Evolutionary conservation across 2,113 vertebrate species (phyloP), one percentile per base, ranked within the genome.

Genomic region (Ammodytes marinus): DNA sequence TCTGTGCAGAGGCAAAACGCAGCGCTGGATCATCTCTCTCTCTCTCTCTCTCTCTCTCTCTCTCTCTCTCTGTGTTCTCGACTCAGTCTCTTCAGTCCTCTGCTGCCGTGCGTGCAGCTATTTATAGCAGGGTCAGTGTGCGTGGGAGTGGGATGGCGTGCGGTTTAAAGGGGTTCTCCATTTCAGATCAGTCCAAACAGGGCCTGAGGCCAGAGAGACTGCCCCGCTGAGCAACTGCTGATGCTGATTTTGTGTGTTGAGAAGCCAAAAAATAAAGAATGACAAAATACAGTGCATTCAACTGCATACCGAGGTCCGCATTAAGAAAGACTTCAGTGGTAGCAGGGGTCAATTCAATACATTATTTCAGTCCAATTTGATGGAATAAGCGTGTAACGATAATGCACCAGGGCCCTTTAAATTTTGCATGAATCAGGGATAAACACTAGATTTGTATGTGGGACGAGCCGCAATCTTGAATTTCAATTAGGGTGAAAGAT

Each of bases 61-160:
- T 69, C 6, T 19, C 46, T 72, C 65, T 55, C 40, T 17, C 1
- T 27, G 27, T 27, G 27, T 27, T 55, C 52, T 71, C 63, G 43
- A 8, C 74, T 67, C 19, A 5, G 63, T 47, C 58, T 55, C 80
- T 74, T 60, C 27, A 27, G 15, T 69, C 50, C 53, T 63, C 17
- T 65, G 71, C 58, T 69, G 65, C 69, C 67, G 19, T 52, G 10
- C 46, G 19, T 52, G 10, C 46, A 69, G 72, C 79, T 92, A 92
- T 93, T 92, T 90, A 72, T 93, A 88, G 71, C 58, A 61, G 83
- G 86, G 83, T 81, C 84, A 83, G 77, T 19, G 37, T 69, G 53
- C 54, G 74, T 77, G 70, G 78, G 70, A 84, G 69, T 74, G 19
- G 27, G 53, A 39, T 37, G 60, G 53, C 4, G 15, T 59, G 59